Evolutionary conservation across 2,113 vertebrate species (phyloP).

Genomic region (Hymenochirus boettgeri): DNA sequence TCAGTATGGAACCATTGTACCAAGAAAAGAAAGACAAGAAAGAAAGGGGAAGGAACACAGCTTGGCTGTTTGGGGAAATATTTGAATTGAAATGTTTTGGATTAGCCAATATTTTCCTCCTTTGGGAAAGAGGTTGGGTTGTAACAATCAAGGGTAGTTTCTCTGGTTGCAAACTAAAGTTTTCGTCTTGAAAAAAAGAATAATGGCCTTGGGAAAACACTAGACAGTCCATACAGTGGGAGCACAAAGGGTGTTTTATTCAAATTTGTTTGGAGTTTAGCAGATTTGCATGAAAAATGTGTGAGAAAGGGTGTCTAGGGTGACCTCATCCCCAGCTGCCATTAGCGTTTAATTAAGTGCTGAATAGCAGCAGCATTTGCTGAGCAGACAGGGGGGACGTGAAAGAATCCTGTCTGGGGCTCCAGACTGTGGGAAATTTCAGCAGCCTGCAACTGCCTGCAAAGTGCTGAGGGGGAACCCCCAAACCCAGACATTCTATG

Average conservation of each 20-base stretch:
- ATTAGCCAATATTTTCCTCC: constrained; percentile 21
- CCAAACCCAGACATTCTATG: constrained; percentile 34
- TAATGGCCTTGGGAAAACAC: constrained; percentile 57
- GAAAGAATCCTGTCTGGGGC: constrained; percentile 64
- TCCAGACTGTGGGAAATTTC: constrained; percentile 41
- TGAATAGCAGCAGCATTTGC: constrained; percentile 71
- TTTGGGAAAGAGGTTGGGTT: constrained; percentile 6
- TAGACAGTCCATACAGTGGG: constrained; percentile 47
- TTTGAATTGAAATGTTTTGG: background rate
- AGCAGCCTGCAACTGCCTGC: constrained; percentile 17
- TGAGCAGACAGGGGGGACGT: constrained; percentile 62
- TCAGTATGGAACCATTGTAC: no score
- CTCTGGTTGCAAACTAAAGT: constrained; percentile 46
- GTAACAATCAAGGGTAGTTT: constrained; percentile 25
- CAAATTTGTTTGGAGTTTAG: constrained; percentile 80
- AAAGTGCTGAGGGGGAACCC: constrained; percentile 36
- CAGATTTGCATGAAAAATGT: constrained; percentile 84
- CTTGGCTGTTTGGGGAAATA: background rate
- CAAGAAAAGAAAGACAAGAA: no score
- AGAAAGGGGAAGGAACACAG: no score
- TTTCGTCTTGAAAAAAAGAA: constrained; percentile 47
- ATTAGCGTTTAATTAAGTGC: constrained; percentile 81
- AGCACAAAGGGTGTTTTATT: constrained; percentile 77
- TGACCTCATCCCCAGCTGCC: constrained; percentile 81
- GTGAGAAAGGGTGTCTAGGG: constrained; percentile 76